Evolutionary conservation across 2,797 vertebrate species (phyloP).

Genomic region (Peromyscus aztecus): DNA sequence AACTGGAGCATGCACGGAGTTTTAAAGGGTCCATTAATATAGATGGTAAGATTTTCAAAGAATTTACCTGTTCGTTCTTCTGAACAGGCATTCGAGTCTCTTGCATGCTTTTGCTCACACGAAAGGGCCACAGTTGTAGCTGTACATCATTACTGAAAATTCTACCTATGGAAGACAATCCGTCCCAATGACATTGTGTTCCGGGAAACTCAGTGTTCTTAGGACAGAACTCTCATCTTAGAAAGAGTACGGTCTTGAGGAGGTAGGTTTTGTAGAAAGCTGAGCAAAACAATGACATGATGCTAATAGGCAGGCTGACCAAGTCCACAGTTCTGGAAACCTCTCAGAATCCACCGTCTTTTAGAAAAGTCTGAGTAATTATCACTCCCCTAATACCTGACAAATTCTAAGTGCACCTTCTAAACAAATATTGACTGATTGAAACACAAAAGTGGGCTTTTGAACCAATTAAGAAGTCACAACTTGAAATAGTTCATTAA

Average conservation of each 20-base stretch:
- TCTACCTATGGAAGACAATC: slow-evolving; percentile 53
- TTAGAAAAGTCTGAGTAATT: slow-evolving; percentile 21
- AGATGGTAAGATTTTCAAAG: slow-evolving; percentile 67
- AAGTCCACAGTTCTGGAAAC: background rate
- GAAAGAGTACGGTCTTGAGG: slow-evolving; percentile 16
- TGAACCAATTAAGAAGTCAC: slow-evolving; percentile 78
- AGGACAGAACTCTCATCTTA: background rate
- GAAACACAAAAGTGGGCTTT: slow-evolving; percentile 77
- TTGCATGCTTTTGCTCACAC: slow-evolving; percentile 60
- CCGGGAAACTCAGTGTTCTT: slow-evolving; percentile 46
- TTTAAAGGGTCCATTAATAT: slow-evolving; percentile 75
- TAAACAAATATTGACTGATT: slow-evolving; percentile 78
- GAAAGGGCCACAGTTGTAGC: background rate
- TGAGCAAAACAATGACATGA: slow-evolving; percentile 5
- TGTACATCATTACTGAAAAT: slow-evolving; percentile 57
- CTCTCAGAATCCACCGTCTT: slow-evolving; percentile 51
- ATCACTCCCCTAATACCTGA: background rate
- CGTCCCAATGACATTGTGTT: background rate
- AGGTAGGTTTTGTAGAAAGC: background rate
- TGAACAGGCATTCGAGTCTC: slow-evolving; percentile 14
- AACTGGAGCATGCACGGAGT: slow-evolving; percentile 79
- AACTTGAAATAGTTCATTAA: slow-evolving; percentile 83
- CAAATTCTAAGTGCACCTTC: slow-evolving; percentile 61
- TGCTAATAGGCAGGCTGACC: background rate
- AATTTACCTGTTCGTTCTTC: slow-evolving; percentile 60